Base-by-base conservation (phyloP, 92 coral and sea anemone genomes). In the Epizoanthus stellaris region DNA sequence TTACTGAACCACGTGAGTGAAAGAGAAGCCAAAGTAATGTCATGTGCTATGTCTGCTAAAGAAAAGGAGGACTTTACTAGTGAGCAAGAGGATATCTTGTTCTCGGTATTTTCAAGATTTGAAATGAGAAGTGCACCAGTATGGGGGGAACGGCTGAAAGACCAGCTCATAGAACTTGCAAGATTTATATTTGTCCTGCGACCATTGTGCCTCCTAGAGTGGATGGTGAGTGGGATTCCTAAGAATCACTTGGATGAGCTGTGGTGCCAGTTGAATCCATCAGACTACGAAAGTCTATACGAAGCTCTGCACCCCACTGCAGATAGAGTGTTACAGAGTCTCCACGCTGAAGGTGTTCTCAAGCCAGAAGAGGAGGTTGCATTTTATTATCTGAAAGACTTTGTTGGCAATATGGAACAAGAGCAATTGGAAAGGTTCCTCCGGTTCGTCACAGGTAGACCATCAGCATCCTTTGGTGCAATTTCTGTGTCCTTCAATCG, bases 1-100 rank as follows among this genome's bases (percentile, higher is more conserved):
- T 15, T 79, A 54, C 3, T 73, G 30, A 73, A 47, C 34, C 63
- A 73, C 14, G 80, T 73, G 21, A 47, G 80, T 42, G 15, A 79
- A 79, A 79, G 84, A 62, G 84, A 63, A 20, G 49, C 73, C 6
- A 79, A 79, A 40, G 84, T 79, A 2, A 79, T 79, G 84, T 79
- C 73, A 38, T 36, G 21, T 40, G 84, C 72, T 38, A 79, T 62
- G 73, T 79, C 84, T 79, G 84, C 84, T 36, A 66, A 57, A 36
- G 83, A 77, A 62, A 77, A 77, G 49, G 83, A 59, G 21, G 12
- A 43, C 83, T 49, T 77, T 65, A 77, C 75, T 13, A 36, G 45
- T 65, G 75, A 64, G 75, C 64, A 81, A 60, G 85, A 67, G 85
- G 84, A 85, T 85, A 73, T 85, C 62, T 62, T 85, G 77, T 85